Evolutionary conservation across 2,888 invertebrate genomes (phyloP), one percentile per base, ranked within the genome.

Genomic region (Stenolophus ochropezus): DNA sequence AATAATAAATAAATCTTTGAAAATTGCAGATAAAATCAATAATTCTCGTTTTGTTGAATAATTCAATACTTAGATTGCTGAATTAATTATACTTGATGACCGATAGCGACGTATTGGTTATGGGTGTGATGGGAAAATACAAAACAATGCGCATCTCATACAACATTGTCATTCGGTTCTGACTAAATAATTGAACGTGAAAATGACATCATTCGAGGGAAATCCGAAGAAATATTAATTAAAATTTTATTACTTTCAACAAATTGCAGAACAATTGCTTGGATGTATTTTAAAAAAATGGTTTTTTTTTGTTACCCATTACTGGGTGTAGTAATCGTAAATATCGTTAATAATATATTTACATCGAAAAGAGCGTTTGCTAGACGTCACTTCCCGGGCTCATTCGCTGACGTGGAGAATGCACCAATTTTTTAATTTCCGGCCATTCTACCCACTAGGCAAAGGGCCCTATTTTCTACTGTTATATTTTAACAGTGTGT

Each of bases 91-190:
- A 51, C 16, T 18, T 74, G 74, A 53, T 53, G 51, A 53, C 51
- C 53, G 53, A 53, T 53, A 53, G 16, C 25, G 14, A 74, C 25
- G 23, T 74, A 53, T 23, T 25, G 53, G 25, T 51, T 16, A 4
- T 74, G 53, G 74, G 74, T 74, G 74, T 53, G 74, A 53, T 53
- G 74, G 74, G 74, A 74, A 69, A 69, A 33, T 69, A 69, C 65
- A 69, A 27, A 27, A 33, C 65, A 69, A 53, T 53, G 14, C 51
- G 18, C 51, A 56, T 56, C 56, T 56, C 56, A 56, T 56, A 56
- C 20, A 56, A 56, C 56, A 8, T 42, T 42, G 33, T 42, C 33
- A 42, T 42, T 42, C 33, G 6, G 6, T 8, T 33, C 8, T 42
- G 33, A 42, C 33, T 42, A 42, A 33, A 42, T 11, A 42, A 42